Evolutionary conservation across 1,140 invertebrate species (phyloP), one percentile per base, ranked within the genome.

Genomic region (Globodera rostochiensis): DNA sequence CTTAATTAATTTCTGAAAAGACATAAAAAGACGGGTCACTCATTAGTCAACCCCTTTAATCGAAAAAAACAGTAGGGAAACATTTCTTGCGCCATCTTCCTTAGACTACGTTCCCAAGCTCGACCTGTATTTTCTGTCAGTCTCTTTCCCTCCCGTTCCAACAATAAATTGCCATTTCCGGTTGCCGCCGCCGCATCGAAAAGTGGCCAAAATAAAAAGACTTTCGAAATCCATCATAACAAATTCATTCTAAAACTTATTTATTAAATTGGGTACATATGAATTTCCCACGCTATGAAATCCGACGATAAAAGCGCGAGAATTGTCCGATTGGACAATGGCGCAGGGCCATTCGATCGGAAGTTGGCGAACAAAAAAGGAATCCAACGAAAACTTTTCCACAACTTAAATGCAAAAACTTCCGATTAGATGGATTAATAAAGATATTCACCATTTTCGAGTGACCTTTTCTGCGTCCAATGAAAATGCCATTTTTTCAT

Each of bases 91-190:
- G 7, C 50, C 50, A 53, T 3, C 11, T 13, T 9, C 11, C 11
- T n/a, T 19, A 7, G 9, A 8, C 57, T 6, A 11, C 0, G 11
- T 19, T 60, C 15, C 57, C 9, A 11, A 15, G 11, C 15, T 60
- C 15, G 57, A 60, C 57, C 57, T 60, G 11, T 15, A 19, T 60
- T 4, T 60, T 19, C 57, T 60, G 57, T 60, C 15, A 11, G 57
- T 53, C 50, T 53, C 50, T 13, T 53, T 2, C 50, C 50, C 57
- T 60, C 9, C 11, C 19, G 57, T 11, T 5, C 57, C 57, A 60
- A 60, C 57, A 60, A 74, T 50, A 74, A 74, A 57, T 74, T 74
- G 73, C 73, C 73, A 74, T 74, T 50, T 50, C 19, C 73, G 73
- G 7, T 74, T 74, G 19, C n/a, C 73, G 7, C 73, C 73, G 8